Conservation (phyloP, 2,888 invertebrate species). For the Nomada lathburiana region DNA sequence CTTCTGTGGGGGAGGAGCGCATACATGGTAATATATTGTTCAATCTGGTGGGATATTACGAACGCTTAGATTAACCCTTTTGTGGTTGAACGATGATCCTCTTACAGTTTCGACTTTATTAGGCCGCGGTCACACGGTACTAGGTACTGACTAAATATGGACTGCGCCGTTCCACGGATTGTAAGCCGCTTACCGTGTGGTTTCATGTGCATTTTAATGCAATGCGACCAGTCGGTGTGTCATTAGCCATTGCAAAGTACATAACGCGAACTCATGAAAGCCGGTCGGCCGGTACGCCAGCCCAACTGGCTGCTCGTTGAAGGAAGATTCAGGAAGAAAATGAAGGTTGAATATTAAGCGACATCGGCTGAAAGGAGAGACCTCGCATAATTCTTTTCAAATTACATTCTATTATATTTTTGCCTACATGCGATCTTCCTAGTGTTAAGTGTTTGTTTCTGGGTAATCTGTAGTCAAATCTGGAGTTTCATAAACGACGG, state of each 20-base stretch:
- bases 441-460: too few relatives aligned
- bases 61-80: constrained; percentile 59
- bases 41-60: constrained; percentile 64
- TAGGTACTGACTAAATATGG: constrained; percentile 70
- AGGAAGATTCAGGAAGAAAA: constrained; percentile 8
- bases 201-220: constrained; percentile 70
- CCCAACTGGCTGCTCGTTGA: neutral
- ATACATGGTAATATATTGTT: constrained; percentile 48
- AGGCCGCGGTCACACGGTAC: constrained; percentile 64
- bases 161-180: constrained; percentile 53
- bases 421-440: too few relatives aligned
- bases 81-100: constrained; percentile 72
- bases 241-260: constrained; percentile 68
- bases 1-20: neutral
- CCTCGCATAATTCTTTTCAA: too few relatives aligned
- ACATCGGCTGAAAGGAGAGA: neutral
- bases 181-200: constrained; percentile 71
- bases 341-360: constrained; percentile 2
- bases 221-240: constrained; percentile 56
- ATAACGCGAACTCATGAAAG: constrained; percentile 44
- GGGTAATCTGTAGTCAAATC: too few relatives aligned
- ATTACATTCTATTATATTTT: too few relatives aligned
- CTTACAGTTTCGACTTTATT: constrained; percentile 78
- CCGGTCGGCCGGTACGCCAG: neutral
- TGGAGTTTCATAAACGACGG: too few relatives aligned